Evolutionary conservation across 2,113 vertebrate species (phyloP), one percentile per base, ranked within the genome.

Genomic region (Formicarius rufipectus): DNA sequence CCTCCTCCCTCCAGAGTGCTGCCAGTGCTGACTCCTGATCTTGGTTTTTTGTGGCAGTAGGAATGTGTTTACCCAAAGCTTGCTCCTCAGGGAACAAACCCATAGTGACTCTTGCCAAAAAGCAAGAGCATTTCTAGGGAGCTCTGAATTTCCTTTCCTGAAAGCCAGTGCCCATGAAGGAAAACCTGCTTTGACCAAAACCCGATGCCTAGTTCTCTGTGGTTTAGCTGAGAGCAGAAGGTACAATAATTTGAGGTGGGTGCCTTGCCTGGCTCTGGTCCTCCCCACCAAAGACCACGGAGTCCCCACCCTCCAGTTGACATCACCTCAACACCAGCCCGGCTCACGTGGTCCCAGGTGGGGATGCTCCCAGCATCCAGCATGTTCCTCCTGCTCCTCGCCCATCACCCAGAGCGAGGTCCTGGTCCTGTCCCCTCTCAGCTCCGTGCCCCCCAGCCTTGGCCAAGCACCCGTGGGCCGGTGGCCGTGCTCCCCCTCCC

Each of bases 401-500:
- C 39, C 81, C 63, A 25, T 62, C 60, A 35, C 63, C 42, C 3
- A 1, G 44, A 40, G 66, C 60, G 66, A 76, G 52, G 28, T n/a
- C 39, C 58, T 1, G 6, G 21, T 77, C 40, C 84, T 31, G 14
- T 68, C 53, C 47, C 53, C 0, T 0, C 47, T 52, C 79, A 10
- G 33, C 50, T 63, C 24, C 24, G 60, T 1, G 3, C 4, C 40
- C 49, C 49, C n/a, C 1, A 1, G 15, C 33, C 50, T 9, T 5
- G 20, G 81, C 74, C 0, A 11, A 91, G 89, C 74, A 17, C 71
- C 74, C 69, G 0, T 0, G 10, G 90, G 76, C 86, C 1, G 6
- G 83, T 89, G 95, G 89, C 88, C 14, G 12, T 47, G 66, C 63
- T 87, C 80, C 74, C 86, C 94, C 96, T 96, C 84, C 93, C 93